Conservation (phyloP, 2,797 vertebrate species). For the Kryptopterus vitreolus region DNA sequence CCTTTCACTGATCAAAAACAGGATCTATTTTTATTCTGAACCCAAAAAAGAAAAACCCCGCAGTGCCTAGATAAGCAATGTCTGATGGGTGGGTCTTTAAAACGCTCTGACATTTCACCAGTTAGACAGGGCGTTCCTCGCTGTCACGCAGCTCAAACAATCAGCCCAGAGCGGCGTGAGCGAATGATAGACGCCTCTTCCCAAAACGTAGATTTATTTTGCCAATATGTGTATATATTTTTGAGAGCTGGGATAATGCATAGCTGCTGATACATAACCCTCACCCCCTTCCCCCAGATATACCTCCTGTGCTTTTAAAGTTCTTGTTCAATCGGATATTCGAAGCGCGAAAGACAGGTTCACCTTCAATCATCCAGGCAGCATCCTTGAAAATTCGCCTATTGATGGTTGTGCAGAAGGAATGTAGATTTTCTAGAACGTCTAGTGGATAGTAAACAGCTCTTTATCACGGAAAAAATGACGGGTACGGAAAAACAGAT, state of each 20-base stretch:
- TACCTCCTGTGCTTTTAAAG: slow-evolving; percentile 31
- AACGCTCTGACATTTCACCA: slow-evolving; percentile 32
- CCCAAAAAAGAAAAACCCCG: not conserved
- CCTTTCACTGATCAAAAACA: not conserved
- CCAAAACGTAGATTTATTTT: slow-evolving; percentile 34
- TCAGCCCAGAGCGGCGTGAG: slow-evolving; percentile 22
- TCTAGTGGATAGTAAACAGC: slow-evolving; percentile 1
- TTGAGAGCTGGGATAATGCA: slow-evolving; percentile 33
- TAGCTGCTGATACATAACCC: too few species aligned
- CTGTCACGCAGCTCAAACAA: slow-evolving; percentile 33
- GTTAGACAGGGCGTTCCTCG: not conserved
- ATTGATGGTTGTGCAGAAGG: not conserved
- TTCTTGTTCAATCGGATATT: slow-evolving; percentile 26
- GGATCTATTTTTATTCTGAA: not conserved
- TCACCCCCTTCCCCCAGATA: too few species aligned
- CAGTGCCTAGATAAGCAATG: not conserved
- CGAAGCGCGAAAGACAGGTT: slow-evolving; percentile 9
- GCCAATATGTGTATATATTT: slow-evolving; percentile 11
- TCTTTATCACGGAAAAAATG: slow-evolving; percentile 1
- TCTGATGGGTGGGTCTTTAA: not conserved
- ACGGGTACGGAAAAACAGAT: not conserved
- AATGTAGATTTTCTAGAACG: not conserved
- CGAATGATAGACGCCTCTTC: slow-evolving; percentile 6
- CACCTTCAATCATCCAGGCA: slow-evolving; percentile 24
- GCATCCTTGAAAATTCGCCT: slow-evolving; percentile 4